Evolutionary conservation across 1,140 invertebrate species (phyloP).

Genomic region (Acromyrmex echinatior): DNA sequence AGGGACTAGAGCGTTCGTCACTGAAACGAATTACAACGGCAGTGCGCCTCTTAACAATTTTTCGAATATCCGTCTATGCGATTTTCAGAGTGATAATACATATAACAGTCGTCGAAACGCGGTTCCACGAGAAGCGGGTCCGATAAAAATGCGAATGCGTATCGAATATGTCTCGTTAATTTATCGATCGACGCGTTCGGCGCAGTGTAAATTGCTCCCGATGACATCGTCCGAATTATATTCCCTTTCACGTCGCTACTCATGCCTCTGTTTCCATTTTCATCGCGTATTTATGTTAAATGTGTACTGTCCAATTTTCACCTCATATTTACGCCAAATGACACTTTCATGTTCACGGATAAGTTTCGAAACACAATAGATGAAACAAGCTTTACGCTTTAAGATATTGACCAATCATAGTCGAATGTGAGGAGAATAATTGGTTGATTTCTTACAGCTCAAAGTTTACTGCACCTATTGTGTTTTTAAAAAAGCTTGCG

Average conservation of each 20-base stretch:
- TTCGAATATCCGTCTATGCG: conserved; percentile 44
- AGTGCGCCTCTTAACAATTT: conserved; percentile 55
- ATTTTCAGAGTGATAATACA: conserved; percentile 52
- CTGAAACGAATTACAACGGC: conserved; percentile 45
- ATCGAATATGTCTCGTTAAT: conserved; percentile 72
- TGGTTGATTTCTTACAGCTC: too few relatives aligned
- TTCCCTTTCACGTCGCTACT: conserved; percentile 33
- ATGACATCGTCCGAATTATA: conserved; percentile 56
- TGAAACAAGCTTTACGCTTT: too few relatives aligned
- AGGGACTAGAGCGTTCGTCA: conserved; percentile 29
- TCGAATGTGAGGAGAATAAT: too few relatives aligned
- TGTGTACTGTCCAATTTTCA: conserved; percentile 6
- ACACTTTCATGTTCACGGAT: neutral
- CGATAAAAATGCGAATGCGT: conserved; percentile 50
- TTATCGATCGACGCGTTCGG: conserved; percentile 73
- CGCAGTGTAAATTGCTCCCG: conserved; percentile 68
- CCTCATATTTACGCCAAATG: conserved; percentile 19
- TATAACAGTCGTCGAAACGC: conserved; percentile 56
- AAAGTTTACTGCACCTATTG: too few relatives aligned
- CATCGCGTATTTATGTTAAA: conserved; percentile 38
- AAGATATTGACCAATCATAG: too few relatives aligned
- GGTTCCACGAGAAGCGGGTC: conserved; percentile 18
- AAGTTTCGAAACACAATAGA: too few relatives aligned
- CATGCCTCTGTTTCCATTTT: conserved; percentile 22
- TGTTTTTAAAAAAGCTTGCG: too few relatives aligned